Evolutionary conservation across 2,113 vertebrate species (phyloP).

Genomic region (Phaethon lepturus): DNA sequence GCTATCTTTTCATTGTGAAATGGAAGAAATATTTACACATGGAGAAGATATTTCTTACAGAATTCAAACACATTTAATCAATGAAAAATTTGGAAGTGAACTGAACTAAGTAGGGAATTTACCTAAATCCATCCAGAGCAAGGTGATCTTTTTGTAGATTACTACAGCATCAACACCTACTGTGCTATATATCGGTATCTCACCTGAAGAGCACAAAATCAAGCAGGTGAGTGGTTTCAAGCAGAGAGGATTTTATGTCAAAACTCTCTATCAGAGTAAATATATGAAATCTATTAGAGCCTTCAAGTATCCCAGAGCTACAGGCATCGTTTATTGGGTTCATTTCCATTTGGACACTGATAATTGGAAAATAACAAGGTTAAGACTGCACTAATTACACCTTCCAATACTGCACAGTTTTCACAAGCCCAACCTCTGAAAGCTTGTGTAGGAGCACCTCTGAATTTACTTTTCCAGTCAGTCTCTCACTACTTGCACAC

Average conservation of each 20-base stretch:
- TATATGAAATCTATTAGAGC: background rate
- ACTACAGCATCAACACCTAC: background rate
- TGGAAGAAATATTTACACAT: background rate
- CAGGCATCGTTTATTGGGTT: background rate
- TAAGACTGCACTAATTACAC: background rate
- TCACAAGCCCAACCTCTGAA: background rate
- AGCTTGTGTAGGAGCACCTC: background rate
- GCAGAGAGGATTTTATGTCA: background rate
- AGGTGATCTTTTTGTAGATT: background rate
- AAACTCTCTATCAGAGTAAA: background rate
- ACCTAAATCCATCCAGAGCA: background rate
- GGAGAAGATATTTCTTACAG: background rate
- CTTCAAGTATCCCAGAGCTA: background rate
- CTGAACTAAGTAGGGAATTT: background rate
- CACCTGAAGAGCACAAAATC: background rate
- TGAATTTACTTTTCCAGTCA: background rate
- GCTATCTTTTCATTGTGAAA: background rate
- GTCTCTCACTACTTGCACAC: background rate
- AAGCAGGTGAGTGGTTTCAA: background rate
- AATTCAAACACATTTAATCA: background rate
- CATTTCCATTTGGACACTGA: background rate
- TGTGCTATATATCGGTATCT: background rate
- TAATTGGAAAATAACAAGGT: background rate
- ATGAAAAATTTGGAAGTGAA: background rate
- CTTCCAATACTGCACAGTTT: background rate